phyloP scores from a whole-genome alignment of 2,888 invertebrate genomes.

The Phoenoteleia sp. region DNA sequence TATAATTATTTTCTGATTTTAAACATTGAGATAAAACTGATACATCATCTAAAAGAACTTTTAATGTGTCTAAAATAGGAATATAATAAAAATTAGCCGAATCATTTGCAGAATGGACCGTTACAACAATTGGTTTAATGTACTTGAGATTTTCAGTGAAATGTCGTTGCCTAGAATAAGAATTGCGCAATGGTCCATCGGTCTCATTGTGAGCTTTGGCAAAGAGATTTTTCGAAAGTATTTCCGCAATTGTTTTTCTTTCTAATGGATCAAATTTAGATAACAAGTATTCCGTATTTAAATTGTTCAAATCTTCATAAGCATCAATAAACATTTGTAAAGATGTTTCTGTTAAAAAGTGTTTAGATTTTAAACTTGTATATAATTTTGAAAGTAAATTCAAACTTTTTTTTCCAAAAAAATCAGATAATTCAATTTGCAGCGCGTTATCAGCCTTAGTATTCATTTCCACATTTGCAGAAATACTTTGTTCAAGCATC shows the following conservation, averaged over 20 bases:
- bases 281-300: neutral
- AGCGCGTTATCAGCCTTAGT: too few relatives aligned
- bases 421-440: too few relatives aligned
- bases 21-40: constrained; percentile 5
- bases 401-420: neutral
- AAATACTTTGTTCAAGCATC: too few relatives aligned
- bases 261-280: neutral
- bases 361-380: neutral
- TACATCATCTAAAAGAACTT: constrained; percentile 8
- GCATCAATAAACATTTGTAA: neutral
- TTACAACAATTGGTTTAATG: neutral
- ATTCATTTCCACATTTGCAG: too few relatives aligned
- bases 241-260: neutral
- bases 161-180: neutral
- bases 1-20: neutral
- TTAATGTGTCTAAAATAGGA: constrained; percentile 1
- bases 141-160: neutral
- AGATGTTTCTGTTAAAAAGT: neutral
- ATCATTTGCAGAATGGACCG: neutral
- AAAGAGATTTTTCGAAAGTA: neutral
- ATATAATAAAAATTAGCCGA: neutral
- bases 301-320: neutral
- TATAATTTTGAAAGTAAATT: neutral
- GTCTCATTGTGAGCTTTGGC: neutral
- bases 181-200: neutral